These are phyloP conservation scores for Pimpla rufipes DNA, from an alignment of 2,888 invertebrate species.

Conservation along the genomic window DNA sequence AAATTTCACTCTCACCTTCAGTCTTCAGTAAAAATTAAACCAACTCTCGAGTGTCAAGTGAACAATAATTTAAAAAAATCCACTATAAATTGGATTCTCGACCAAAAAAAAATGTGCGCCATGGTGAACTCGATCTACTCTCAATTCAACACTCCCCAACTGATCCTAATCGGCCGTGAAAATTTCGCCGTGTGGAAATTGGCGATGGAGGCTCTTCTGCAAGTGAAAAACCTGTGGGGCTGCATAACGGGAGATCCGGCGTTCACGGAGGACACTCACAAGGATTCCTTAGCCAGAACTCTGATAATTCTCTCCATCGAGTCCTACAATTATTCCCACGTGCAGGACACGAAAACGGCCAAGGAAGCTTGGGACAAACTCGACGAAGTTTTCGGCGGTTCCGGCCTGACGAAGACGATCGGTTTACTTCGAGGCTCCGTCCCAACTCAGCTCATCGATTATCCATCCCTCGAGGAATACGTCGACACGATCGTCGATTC, in stretches of 20 bases:
- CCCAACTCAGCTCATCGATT: neutral
- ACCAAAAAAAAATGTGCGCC: neutral
- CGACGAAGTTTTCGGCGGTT: neutral
- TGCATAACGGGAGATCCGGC: neutral
- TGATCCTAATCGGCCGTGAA: neutral
- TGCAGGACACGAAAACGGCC: neutral
- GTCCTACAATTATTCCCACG: neutral
- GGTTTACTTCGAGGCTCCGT: neutral
- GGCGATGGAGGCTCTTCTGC: neutral
- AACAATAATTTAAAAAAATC: too few relatives aligned
- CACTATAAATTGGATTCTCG: neutral
- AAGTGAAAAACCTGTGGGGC: neutral
- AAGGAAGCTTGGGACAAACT: neutral
- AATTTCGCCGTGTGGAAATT: constrained; percentile 10
- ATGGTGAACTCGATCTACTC: neutral
- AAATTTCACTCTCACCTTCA: neutral
- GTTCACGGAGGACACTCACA: neutral
- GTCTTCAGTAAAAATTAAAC: neutral
- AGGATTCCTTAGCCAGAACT: neutral
- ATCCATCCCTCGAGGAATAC: neutral
- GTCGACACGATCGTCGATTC: neutral
- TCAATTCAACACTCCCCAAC: constrained; percentile 10
- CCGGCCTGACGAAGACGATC: neutral
- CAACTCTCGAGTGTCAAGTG: too few relatives aligned
- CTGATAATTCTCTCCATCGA: neutral